phyloP scores from a whole-genome alignment of 2,888 invertebrate species.

The Crepidodera aurea region DNA sequence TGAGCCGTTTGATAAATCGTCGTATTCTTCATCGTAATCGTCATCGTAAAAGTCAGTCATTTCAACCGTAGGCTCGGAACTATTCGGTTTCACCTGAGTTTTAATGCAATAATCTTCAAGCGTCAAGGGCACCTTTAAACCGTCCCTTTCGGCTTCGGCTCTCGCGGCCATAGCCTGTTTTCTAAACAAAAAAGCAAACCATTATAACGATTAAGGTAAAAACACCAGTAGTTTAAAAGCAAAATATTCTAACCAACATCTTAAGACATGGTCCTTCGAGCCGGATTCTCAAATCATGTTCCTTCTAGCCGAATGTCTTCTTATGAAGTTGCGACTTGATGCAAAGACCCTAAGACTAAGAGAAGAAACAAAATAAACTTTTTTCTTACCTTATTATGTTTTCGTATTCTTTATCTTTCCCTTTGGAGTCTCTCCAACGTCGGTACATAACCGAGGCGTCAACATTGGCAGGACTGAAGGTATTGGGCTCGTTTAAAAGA shows the following conservation, averaged over 20 bases:
- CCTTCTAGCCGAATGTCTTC: too few species aligned
- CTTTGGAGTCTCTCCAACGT: conserved; percentile 97
- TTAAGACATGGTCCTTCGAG: too few species aligned
- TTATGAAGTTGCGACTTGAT: too few species aligned
- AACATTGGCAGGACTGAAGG: conserved; percentile 98
- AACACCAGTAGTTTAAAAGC: background rate
- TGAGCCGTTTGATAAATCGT: conserved; percentile 72
- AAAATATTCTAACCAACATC: too few species aligned
- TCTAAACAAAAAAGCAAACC: conserved; percentile 64
- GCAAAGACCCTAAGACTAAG: too few species aligned
- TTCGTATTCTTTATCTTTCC: conserved; percentile 98
- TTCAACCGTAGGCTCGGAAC: conserved; percentile 81
- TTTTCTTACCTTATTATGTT: conserved; percentile 91
- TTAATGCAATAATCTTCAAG: conserved; percentile 98
- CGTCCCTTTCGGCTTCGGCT: conserved; percentile 94
- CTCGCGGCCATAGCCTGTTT: conserved; percentile 97
- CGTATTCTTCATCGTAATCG: conserved; percentile 81
- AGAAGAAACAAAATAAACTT: too few species aligned
- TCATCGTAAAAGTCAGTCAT: conserved; percentile 97
- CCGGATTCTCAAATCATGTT: too few species aligned
- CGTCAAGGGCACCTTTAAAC: conserved; percentile 95
- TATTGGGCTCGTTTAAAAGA: conserved; percentile 98
- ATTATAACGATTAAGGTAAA: background rate
- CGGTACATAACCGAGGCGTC: conserved; percentile 99
- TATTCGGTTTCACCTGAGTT: conserved; percentile 86